Evolutionary conservation across 2,113 vertebrate species (phyloP).

Genomic region (Cryptomyrus ogoouensis): DNA sequence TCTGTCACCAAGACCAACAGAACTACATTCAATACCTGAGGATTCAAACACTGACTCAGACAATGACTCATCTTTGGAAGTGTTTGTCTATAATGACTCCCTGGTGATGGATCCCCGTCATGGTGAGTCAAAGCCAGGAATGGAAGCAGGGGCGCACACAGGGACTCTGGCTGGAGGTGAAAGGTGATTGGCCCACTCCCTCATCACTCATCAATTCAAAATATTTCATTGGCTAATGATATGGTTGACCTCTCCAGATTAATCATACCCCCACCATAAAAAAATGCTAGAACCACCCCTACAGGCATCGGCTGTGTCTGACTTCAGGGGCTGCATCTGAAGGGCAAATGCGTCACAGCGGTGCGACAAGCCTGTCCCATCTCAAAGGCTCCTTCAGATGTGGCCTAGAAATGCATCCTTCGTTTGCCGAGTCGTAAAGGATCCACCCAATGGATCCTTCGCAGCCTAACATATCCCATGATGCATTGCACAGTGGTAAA

Average conservation of each 20-base stretch:
- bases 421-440: not conserved
- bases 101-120: conserved; percentile 25
- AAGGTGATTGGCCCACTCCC: not conserved
- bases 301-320: not conserved
- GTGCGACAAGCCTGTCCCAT: not conserved
- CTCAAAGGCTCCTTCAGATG: not conserved
- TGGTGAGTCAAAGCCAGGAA: conserved; percentile 15
- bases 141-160: not conserved
- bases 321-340: not conserved
- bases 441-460: not conserved
- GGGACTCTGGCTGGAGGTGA: not conserved
- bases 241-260: not conserved
- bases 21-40: not conserved
- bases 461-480: not conserved
- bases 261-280: not conserved
- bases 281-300: not conserved
- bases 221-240: not conserved
- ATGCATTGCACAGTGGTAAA: not conserved
- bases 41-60: not conserved
- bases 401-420: not conserved
- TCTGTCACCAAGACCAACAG: conserved; percentile 36
- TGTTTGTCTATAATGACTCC: conserved; percentile 40
- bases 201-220: not conserved
- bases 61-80: not conserved
- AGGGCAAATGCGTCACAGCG: not conserved